These are phyloP conservation scores for Tipula confusa DNA, from an alignment of 2,888 invertebrate species.

Conservation along the genomic window DNA sequence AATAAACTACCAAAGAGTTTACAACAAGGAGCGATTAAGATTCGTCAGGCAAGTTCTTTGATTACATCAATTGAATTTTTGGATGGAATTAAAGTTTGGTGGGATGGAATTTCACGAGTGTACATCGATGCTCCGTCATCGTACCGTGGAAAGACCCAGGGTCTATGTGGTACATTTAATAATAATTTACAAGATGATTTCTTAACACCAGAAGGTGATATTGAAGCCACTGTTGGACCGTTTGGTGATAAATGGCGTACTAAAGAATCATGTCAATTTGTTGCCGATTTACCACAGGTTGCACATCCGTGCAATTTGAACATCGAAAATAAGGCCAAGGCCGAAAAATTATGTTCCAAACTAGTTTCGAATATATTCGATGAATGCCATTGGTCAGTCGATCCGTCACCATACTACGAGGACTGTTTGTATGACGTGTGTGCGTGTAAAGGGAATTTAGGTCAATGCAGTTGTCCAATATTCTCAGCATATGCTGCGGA, in stretches of 20 bases:
- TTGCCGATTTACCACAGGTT: constrained; percentile 55
- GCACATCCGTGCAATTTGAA: constrained; percentile 70
- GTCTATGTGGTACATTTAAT: constrained; percentile 89
- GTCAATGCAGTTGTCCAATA: constrained; percentile 72
- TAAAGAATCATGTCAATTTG: constrained; percentile 65
- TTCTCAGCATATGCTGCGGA: constrained; percentile 78
- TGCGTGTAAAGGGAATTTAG: constrained; percentile 60
- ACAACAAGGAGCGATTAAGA: constrained; percentile 58
- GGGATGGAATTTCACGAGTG: constrained; percentile 82
- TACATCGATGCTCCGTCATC: constrained; percentile 75
- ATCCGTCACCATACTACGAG: constrained; percentile 71
- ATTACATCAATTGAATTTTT: constrained; percentile 70
- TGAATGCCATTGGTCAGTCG: constrained; percentile 77
- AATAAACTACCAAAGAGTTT: constrained; percentile 58
- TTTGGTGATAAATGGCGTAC: constrained; percentile 92
- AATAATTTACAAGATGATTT: constrained; percentile 85
- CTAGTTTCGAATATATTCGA: constrained; percentile 61
- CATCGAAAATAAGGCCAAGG: constrained; percentile 63
- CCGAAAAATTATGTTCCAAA: constrained; percentile 67
- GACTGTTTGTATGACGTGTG: constrained; percentile 86
- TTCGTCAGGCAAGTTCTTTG: constrained; percentile 73
- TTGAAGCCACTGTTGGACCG: constrained; percentile 69
- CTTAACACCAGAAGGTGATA: constrained; percentile 77
- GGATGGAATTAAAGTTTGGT: constrained; percentile 75
- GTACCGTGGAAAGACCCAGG: constrained; percentile 67